Evolutionary conservation across 2,888 invertebrate genomes (phyloP).

Genomic region (Hydraecia micacea): DNA sequence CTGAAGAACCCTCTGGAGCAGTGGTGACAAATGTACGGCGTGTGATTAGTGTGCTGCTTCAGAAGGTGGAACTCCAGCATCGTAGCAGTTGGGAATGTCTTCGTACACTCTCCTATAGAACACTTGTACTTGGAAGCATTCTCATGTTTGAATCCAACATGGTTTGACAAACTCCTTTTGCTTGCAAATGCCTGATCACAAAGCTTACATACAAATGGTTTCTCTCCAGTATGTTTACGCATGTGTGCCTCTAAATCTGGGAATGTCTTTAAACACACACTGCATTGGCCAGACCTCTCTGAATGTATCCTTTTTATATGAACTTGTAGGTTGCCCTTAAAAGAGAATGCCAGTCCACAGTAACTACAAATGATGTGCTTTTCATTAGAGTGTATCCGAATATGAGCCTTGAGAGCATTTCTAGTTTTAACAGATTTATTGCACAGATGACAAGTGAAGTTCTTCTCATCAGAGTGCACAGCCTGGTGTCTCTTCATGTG

Average conservation of each 20-base stretch:
- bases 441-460: conserved; percentile 89
- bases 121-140: conserved; percentile 85
- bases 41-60: conserved; percentile 85
- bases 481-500: conserved; percentile 81
- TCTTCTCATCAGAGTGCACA: conserved; percentile 88
- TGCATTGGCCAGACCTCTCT: conserved; percentile 89
- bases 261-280: conserved; percentile 88
- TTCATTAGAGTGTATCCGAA: conserved; percentile 82
- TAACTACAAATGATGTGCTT: conserved; percentile 84
- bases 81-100: conserved; percentile 83
- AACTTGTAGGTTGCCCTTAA: conserved; percentile 89
- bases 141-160: conserved; percentile 85
- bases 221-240: conserved; percentile 90
- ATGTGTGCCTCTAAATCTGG: conserved; percentile 90
- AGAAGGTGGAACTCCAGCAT: conserved; percentile 87
- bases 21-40: conserved; percentile 84
- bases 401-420: conserved; percentile 87
- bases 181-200: conserved; percentile 81
- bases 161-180: conserved; percentile 82
- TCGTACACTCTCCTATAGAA: conserved; percentile 82
- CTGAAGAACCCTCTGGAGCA: conserved; percentile 86
- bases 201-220: conserved; percentile 81
- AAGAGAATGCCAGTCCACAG: conserved; percentile 87
- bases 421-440: conserved; percentile 88
- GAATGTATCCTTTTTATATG: conserved; percentile 90